Percentiles rank a stretch among this genome's conserved stretches.
These are phyloP conservation scores for Thymallus thymallus DNA, from an alignment of 2,113 vertebrate species.

Conservation along the genomic window DNA sequence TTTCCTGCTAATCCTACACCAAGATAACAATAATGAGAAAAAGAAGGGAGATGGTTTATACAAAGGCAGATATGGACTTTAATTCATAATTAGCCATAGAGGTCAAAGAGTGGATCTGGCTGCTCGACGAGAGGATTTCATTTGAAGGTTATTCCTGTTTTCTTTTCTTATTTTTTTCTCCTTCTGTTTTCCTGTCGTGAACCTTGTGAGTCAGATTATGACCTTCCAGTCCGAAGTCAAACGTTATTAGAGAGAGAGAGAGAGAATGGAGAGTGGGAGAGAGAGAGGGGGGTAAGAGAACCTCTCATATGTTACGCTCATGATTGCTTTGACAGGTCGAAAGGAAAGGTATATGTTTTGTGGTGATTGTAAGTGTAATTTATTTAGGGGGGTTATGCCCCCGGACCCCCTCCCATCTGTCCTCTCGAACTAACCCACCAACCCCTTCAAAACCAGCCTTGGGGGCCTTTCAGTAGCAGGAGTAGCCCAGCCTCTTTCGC, in stretches of 20 bases:
- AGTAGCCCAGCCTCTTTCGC: not conserved
- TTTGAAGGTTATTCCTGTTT: conserved; percentile 57
- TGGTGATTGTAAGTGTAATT: conserved; percentile 55
- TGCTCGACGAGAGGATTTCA: not conserved
- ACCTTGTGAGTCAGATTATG: conserved; percentile 49
- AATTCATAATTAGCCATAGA: conserved; percentile 69
- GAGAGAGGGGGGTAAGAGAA: not conserved
- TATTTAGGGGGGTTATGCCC: conserved; percentile 62
- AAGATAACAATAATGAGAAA: conserved; percentile 69
- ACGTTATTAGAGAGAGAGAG: conserved; percentile 41
- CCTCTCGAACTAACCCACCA: conserved; percentile 47
- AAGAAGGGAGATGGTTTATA: conserved; percentile 47
- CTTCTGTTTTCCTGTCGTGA: conserved; percentile 30
- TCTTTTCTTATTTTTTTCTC: not conserved
- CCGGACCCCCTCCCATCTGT: conserved; percentile 54
- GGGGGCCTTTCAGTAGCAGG: conserved; percentile 47
- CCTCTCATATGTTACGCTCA: conserved; percentile 33
- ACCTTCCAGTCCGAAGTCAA: conserved; percentile 55
- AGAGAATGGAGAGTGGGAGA: not conserved
- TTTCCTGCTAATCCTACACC: conserved; percentile 65
- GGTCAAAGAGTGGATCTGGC: conserved; percentile 55
- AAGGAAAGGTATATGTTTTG: conserved; percentile 34
- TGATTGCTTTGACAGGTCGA: conserved; percentile 48
- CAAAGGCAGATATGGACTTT: conserved; percentile 63
- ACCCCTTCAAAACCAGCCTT: conserved; percentile 36